Evolutionary conservation across 2,113 vertebrate genomes (phyloP).

Genomic region (Urocitellus parryii): DNA sequence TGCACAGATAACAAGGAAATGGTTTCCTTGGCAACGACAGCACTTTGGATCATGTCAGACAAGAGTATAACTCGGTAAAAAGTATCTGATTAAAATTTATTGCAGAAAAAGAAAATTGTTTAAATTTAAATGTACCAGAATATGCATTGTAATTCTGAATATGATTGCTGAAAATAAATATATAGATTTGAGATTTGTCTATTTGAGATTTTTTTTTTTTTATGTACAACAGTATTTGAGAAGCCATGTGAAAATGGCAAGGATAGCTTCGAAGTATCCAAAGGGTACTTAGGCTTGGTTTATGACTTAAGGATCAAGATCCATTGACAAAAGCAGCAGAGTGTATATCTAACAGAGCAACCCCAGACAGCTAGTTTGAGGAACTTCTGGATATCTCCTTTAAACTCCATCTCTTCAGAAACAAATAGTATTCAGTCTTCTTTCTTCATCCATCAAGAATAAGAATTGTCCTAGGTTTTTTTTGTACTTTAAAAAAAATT

Average conservation of each 20-base stretch:
- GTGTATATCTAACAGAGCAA: background rate
- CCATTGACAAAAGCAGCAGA: conserved; percentile 20
- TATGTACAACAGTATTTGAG: background rate
- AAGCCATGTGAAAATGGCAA: background rate
- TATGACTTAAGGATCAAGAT: conserved; percentile 34
- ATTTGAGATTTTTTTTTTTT: conserved; percentile 32
- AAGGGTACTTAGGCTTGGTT: conserved; percentile 46
- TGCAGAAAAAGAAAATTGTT: conserved; percentile 59
- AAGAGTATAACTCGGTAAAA: conserved; percentile 83
- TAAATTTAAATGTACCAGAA: conserved; percentile 59
- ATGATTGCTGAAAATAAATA: conserved; percentile 46
- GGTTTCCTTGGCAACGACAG: conserved; percentile 88
- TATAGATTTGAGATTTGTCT: conserved; percentile 75
- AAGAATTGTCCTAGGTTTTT: background rate
- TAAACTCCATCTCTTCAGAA: background rate
- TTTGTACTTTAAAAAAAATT: background rate
- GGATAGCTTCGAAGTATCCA: background rate
- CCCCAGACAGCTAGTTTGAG: background rate
- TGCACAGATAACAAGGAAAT: conserved; percentile 78
- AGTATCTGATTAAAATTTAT: conserved; percentile 88
- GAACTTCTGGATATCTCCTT: background rate
- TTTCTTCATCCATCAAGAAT: background rate
- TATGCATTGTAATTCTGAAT: conserved; percentile 1
- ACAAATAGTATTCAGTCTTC: background rate
- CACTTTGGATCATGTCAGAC: conserved; percentile 83